phyloP scores from a whole-genome alignment of 2,113 vertebrate genomes.

The Chlamydotis undulata region DNA sequence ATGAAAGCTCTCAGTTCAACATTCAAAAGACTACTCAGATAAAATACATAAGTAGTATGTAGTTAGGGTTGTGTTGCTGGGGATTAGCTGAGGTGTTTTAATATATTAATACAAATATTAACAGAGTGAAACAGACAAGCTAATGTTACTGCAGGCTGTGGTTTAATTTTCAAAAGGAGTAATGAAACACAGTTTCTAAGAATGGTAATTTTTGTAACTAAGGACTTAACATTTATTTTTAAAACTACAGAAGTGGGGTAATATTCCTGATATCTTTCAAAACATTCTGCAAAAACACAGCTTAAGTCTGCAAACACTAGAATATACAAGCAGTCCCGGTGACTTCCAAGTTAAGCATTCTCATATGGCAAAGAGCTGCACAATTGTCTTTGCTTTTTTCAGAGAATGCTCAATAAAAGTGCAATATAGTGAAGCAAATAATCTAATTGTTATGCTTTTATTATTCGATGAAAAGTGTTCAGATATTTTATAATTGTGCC shows the following conservation, averaged over 20 bases:
- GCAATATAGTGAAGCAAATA: conserved; percentile 26
- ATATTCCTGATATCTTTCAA: conserved; percentile 11
- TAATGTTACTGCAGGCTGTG: background rate
- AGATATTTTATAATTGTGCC: conserved; percentile 24
- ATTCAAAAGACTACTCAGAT: background rate
- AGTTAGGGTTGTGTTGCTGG: background rate
- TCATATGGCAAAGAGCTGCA: background rate
- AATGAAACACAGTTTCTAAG: background rate
- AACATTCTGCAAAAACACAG: conserved; percentile 14
- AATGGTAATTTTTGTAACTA: background rate
- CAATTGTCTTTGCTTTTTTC: background rate
- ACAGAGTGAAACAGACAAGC: background rate
- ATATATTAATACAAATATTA: conserved; percentile 6
- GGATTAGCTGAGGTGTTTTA: background rate
- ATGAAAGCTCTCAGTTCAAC: background rate
- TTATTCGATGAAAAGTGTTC: background rate
- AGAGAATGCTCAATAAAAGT: conserved; percentile 39
- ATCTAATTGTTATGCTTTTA: background rate
- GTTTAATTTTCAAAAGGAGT: background rate
- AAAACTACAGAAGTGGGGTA: background rate
- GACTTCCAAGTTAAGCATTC: conserved; percentile 31
- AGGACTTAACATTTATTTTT: background rate
- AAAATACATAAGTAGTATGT: background rate
- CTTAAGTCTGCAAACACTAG: background rate
- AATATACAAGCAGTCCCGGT: conserved; percentile 35